phyloP scores from a whole-genome alignment of 2,113 vertebrate genomes.

The Urocitellus parryii region DNA sequence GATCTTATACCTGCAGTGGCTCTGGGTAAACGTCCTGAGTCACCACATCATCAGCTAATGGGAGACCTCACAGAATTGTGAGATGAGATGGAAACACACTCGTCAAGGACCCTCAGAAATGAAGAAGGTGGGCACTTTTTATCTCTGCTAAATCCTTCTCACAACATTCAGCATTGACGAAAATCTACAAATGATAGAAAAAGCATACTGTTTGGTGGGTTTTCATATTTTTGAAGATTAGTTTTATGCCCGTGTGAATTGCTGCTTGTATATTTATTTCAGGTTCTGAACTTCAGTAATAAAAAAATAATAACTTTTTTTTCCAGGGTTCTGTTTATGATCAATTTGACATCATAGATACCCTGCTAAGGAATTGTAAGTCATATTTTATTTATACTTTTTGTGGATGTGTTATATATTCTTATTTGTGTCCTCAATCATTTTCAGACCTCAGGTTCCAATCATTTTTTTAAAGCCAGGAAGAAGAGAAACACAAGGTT shows the following conservation, averaged over 20 bases:
- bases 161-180: not conserved
- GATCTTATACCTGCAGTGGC: not conserved
- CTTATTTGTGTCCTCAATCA: not conserved
- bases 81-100: not conserved
- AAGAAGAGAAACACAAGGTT: not conserved
- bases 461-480: not conserved
- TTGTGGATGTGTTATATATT: not conserved
- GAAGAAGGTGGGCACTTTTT: not conserved
- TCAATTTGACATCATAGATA: conserved; percentile 76
- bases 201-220: not conserved
- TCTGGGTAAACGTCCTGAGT: conserved; percentile 64
- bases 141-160: not conserved
- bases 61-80: not conserved
- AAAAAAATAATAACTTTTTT: conserved; percentile 2
- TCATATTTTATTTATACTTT: not conserved
- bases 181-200: not conserved
- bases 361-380: conserved; percentile 52
- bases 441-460: not conserved
- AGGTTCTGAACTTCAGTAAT: conserved; percentile 21
- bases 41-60: not conserved
- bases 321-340: conserved; percentile 77
- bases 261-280: conserved; percentile 15
- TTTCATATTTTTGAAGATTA: not conserved
- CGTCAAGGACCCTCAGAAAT: not conserved
- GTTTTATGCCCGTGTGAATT: not conserved